Evolutionary conservation across 2,888 invertebrate genomes (phyloP), one percentile per base, ranked within the genome.

Genomic region (Cremastinae sp.): DNA sequence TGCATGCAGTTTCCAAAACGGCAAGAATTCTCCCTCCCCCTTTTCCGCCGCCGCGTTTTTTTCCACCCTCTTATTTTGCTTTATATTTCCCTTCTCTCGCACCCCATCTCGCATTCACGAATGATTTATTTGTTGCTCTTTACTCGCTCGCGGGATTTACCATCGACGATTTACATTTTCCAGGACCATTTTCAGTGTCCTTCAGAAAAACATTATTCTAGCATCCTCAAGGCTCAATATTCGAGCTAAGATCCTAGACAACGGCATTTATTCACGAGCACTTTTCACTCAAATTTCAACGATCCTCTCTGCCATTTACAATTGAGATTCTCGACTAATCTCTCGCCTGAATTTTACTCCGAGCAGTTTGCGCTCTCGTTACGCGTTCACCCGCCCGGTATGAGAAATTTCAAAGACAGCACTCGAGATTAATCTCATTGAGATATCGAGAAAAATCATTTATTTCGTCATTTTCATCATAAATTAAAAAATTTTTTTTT

Each of bases 61-160:
- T 49, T 12, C 28, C 14, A 0, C 7, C 2, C n/a, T 58, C 53
- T 58, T 61, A 16, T 68, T 75, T 64, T 66, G 54, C 65, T 70
- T 70, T 22, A 59, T 65, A 14, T 10, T 53, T 14, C 49, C 8
- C 49, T 28, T 36, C 72, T 22, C 0, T 64, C 53, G 34, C 28
- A 14, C 41, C 54, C 54, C 51, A 69, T 61, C 59, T 49, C 8
- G 12, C 78, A 73, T 70, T 77, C 81, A 72, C 80, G 83, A 84
- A 87, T 87, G 84, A 87, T 88, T 87, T 85, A 87, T 88, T 86
- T 82, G 82, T 81, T 79, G 79, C 79, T 77, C 84, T 83, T 81
- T 82, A 74, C 81, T 81, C 75, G 74, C 78, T 79, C 34, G 71
- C 70, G 79, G 80, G 79, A 80, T 80, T 82, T 79, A 79, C 79